Evolutionary conservation across 2,797 vertebrate species (phyloP).

Genomic region (Dipus sagitta): DNA sequence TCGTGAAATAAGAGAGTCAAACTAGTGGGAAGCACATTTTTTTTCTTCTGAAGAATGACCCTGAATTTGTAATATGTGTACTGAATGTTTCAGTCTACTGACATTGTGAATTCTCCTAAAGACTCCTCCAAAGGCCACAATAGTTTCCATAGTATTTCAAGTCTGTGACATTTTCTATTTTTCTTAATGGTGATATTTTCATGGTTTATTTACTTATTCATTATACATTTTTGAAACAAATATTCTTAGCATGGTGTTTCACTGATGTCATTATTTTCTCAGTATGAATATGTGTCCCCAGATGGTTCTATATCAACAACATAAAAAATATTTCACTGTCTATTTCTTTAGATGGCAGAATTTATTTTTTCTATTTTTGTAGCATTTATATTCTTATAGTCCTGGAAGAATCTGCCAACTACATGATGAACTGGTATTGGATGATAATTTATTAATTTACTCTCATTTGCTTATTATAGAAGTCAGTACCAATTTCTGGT

Average conservation of each 20-base stretch:
- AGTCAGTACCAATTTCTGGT: constrained; percentile 62
- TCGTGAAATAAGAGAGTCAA: constrained; percentile 50
- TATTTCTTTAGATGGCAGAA: constrained; percentile 56
- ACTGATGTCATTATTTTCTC: constrained; percentile 75
- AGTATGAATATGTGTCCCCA: constrained; percentile 73
- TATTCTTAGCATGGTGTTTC: constrained; percentile 46
- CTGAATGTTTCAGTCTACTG: constrained; percentile 59
- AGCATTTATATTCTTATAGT: constrained; percentile 52
- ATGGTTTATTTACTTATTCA: constrained; percentile 72
- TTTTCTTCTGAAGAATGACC: constrained; percentile 53
- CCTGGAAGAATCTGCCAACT: constrained; percentile 45
- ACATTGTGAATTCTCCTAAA: constrained; percentile 66
- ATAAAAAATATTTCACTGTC: constrained; percentile 69
- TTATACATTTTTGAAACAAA: constrained; percentile 54
- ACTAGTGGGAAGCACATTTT: constrained; percentile 65
- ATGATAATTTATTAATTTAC: constrained; percentile 72
- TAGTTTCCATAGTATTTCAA: constrained; percentile 70
- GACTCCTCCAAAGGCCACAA: constrained; percentile 12
- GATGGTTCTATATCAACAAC: constrained; percentile 67
- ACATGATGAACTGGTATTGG: constrained; percentile 65
- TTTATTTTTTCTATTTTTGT: constrained; percentile 57
- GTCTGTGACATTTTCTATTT: constrained; percentile 69
- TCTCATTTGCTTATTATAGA: constrained; percentile 74
- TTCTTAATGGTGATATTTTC: constrained; percentile 60
- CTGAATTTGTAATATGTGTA: constrained; percentile 19